These are phyloP conservation scores for Leptobrachium leishanense DNA, from an alignment of 2,113 vertebrate genomes.

Conservation along the genomic window DNA sequence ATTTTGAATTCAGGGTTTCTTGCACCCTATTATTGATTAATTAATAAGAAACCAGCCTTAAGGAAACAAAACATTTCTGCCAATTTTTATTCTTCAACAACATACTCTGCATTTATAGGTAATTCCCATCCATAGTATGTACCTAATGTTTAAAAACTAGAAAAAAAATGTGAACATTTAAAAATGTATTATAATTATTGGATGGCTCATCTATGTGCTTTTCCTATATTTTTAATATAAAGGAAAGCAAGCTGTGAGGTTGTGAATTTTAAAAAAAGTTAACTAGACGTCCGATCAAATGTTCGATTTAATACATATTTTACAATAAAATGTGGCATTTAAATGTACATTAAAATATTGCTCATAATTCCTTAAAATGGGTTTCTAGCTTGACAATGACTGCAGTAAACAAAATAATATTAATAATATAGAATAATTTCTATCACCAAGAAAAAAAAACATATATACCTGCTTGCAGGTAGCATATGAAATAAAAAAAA, in stretches of 20 bases:
- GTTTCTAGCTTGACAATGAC: slow-evolving; percentile 40
- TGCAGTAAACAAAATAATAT: slow-evolving; percentile 38
- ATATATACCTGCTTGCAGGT: slow-evolving; percentile 48
- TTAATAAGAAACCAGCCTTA: slow-evolving; percentile 16
- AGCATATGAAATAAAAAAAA: slow-evolving; percentile 33
- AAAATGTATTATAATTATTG: slow-evolving; percentile 22
- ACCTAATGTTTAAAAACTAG: slow-evolving; percentile 13
- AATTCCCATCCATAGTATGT: neutral
- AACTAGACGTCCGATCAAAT: slow-evolving; percentile 18
- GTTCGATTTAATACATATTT: slow-evolving; percentile 39
- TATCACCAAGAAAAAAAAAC: slow-evolving; percentile 35
- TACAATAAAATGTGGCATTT: slow-evolving; percentile 36
- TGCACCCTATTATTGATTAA: slow-evolving; percentile 7
- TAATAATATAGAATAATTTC: slow-evolving; percentile 32
- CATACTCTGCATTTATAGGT: slow-evolving; percentile 12
- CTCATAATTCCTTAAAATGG: slow-evolving; percentile 40
- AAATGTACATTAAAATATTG: slow-evolving; percentile 42
- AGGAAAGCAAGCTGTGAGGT: slow-evolving; percentile 20
- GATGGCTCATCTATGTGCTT: slow-evolving; percentile 37
- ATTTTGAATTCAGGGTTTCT: slow-evolving; percentile 5
- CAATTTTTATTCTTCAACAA: slow-evolving; percentile 12
- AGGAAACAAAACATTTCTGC: slow-evolving; percentile 12
- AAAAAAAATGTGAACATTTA: slow-evolving; percentile 25
- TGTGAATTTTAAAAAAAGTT: slow-evolving; percentile 39
- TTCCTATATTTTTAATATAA: slow-evolving; percentile 30